These are phyloP conservation scores for Synanthedon myopaeformis DNA, from an alignment of 2,888 invertebrate genomes.

Conservation along the genomic window DNA sequence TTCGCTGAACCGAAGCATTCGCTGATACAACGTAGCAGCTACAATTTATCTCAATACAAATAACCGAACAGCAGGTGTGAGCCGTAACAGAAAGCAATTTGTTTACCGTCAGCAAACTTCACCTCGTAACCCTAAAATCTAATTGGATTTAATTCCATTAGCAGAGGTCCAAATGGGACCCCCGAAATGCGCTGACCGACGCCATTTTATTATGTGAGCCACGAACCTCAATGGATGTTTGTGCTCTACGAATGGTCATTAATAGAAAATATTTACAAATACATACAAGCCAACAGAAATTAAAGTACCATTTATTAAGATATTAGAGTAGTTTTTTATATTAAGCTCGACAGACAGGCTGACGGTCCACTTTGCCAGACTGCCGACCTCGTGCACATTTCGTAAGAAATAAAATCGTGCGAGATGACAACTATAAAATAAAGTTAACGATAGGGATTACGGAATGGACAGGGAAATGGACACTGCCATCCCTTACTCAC, in stretches of 20 bases:
- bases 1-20: slow-evolving; percentile 20
- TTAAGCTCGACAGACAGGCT: too few species aligned
- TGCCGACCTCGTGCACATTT: too few species aligned
- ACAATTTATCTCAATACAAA: slow-evolving; percentile 42
- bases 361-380: too few species aligned
- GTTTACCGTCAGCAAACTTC: slow-evolving; percentile 62
- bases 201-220: slow-evolving; percentile 48
- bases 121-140: slow-evolving; percentile 68
- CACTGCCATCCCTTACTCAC: too few species aligned
- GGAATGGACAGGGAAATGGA: too few species aligned
- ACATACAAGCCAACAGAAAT: too few species aligned
- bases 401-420: too few species aligned
- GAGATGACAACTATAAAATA: too few species aligned
- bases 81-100: slow-evolving; percentile 56
- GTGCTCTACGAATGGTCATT: neutral
- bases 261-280: neutral
- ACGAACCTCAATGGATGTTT: slow-evolving; percentile 10
- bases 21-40: slow-evolving; percentile 20
- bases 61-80: slow-evolving; percentile 46
- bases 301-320: too few species aligned
- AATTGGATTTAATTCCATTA: slow-evolving; percentile 71
- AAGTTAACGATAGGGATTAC: too few species aligned
- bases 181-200: slow-evolving; percentile 64
- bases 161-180: slow-evolving; percentile 62
- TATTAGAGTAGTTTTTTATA: too few species aligned